phyloP scores from a whole-genome alignment of 2,888 invertebrate genomes.

The Tinea trinotella region DNA sequence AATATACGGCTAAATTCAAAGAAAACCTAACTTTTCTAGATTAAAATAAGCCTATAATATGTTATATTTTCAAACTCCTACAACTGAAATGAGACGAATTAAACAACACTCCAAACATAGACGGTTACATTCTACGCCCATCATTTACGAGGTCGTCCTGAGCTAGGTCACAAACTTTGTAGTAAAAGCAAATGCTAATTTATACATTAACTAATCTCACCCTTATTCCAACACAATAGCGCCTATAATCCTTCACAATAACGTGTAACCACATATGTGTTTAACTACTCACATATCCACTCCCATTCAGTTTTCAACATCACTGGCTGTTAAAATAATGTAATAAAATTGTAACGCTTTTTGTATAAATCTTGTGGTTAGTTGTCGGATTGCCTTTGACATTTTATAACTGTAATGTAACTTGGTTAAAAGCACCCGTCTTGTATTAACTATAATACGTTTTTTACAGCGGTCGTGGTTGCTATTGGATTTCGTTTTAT shows the following conservation, averaged over 20 bases:
- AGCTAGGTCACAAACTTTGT: constrained; percentile 4
- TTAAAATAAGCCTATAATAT: no score
- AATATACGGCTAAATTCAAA: no score
- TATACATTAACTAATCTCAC: background rate
- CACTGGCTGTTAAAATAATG: constrained; percentile 9
- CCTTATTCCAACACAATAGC: background rate
- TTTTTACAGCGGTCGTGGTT: no score
- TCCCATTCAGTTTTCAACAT: constrained; percentile 1
- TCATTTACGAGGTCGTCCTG: constrained; percentile 9
- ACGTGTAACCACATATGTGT: background rate
- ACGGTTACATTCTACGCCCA: background rate
- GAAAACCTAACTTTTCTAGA: no score
- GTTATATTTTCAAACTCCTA: no score
- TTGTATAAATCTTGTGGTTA: constrained; percentile 3
- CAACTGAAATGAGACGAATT: no score
- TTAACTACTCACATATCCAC: background rate
- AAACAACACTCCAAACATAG: background rate
- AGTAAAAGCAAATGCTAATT: background rate
- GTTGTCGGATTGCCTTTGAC: background rate
- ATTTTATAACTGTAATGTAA: constrained; percentile 3
- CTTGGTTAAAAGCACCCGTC: no score
- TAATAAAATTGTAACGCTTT: constrained; percentile 1
- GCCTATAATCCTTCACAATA: background rate
- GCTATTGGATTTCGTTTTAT: no score
- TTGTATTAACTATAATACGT: no score